A percentile compares a stretch with the other conserved stretches of the same genome.
Conservation (phyloP, 2,113 vertebrate species). For the Engystomops pustulosus region DNA sequence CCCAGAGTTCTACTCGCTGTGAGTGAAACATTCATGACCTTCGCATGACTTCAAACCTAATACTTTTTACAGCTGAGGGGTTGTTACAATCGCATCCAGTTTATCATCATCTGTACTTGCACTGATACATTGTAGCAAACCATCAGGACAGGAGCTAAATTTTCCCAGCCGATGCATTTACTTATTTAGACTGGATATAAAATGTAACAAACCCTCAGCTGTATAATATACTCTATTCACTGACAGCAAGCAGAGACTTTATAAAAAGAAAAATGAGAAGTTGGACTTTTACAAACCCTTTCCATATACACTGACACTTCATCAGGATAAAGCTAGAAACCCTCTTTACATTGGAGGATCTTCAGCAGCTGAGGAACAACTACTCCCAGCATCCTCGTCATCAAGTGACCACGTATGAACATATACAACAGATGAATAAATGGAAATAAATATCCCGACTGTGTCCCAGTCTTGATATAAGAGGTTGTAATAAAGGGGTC, state of each 20-base stretch:
- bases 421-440: background rate
- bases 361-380: background rate
- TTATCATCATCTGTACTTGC: background rate
- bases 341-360: too few relatives aligned
- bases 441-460: background rate
- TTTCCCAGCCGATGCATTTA: background rate
- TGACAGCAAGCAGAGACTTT: background rate
- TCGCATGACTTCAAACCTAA: background rate
- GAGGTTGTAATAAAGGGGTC: too few relatives aligned
- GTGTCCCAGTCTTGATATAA: background rate
- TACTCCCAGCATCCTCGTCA: background rate
- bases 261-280: too few relatives aligned
- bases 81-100: background rate
- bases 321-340: too few relatives aligned
- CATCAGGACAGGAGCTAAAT: background rate
- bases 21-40: too few relatives aligned
- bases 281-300: too few relatives aligned
- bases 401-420: background rate
- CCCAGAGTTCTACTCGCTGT: too few relatives aligned
- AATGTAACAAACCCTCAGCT: too few relatives aligned
- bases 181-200: too few relatives aligned
- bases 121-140: background rate
- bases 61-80: background rate
- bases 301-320: too few relatives aligned
- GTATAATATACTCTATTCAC: too few relatives aligned